Evolutionary conservation across 2,888 invertebrate species (phyloP), one percentile per base, ranked within the genome.

Genomic region (Euphydryas editha): DNA sequence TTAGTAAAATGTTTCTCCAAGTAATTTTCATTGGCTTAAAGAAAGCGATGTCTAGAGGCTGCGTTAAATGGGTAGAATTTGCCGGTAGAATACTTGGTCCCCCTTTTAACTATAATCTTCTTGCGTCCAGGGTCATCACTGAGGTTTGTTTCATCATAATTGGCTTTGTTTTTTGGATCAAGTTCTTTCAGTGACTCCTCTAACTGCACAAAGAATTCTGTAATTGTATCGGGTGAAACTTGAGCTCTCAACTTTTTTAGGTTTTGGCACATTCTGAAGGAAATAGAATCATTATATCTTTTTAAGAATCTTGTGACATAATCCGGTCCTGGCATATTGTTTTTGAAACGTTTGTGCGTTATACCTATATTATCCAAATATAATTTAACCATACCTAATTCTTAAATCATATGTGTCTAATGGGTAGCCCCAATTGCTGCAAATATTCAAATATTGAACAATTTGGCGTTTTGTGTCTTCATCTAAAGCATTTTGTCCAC

Each of bases 51-150:
- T 55, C 24, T 10, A 44, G 30, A 7, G 49, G 60, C 20, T 49
- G 60, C 7, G 56, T 84, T 77, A 4, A 79, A 80, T 4, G 76
- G 65, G 67, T 62, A 7, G 42, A 30, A 46, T 81, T 80, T 5
- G 77, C 65, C 7, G 81, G 79, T 11, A 83, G 61, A 63, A 74
- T 24, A 24, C 24, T 24, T 24, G 24, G 24, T 24, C 24, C 81
- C 78, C 65, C 78, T 66, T 72, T 78, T 73, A 10, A 74, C 71
- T 2, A 77, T 68, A 62, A 77, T 74, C 74, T 74, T 78, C 56
- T 73, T 66, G 10, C 64, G 61, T 6, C 68, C 65, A 13, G 71
- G 72, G 24, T 72, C 70, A 42, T 74, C 67, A 3, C 72, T 47
- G 21, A 75, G 59, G 55, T 77, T 78, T 0, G 74, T 74, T 58